phyloP scores from a whole-genome alignment of 2,113 vertebrate species.

The Cacatua alba region DNA sequence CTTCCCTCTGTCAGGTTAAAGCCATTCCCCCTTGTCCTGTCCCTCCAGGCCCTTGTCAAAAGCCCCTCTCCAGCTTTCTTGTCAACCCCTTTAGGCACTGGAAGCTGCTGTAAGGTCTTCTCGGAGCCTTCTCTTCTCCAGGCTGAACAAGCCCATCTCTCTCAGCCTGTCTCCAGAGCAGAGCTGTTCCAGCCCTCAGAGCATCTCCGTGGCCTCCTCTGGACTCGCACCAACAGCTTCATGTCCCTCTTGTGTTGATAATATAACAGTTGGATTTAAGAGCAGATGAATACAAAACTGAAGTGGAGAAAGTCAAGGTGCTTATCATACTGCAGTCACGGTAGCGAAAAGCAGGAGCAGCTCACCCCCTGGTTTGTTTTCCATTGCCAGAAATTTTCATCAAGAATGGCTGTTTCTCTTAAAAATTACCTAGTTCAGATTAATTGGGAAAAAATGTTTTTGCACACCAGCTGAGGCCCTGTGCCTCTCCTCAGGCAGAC shows the following conservation, averaged over 20 bases:
- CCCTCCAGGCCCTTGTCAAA: background rate
- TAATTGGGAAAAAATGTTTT: background rate
- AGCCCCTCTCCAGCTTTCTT: background rate
- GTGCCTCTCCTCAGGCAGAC: background rate
- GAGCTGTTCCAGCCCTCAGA: background rate
- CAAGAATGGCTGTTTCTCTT: background rate
- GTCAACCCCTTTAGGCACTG: background rate
- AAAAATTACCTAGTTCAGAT: background rate
- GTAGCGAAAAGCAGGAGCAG: rapidly evolving
- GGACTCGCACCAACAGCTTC: background rate
- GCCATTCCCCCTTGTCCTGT: background rate
- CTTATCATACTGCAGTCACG: background rate
- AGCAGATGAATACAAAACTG: background rate
- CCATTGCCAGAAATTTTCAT: background rate
- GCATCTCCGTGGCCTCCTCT: background rate
- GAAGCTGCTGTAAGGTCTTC: background rate
- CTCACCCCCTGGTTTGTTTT: background rate
- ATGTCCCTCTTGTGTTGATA: background rate
- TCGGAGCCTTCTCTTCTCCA: background rate
- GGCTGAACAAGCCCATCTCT: background rate
- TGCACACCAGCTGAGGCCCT: background rate
- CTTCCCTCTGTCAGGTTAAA: background rate
- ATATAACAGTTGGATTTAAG: background rate
- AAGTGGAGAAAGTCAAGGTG: background rate
- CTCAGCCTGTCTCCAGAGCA: background rate